Evolutionary conservation across 2,113 vertebrate species (phyloP), one percentile per base, ranked within the genome.

Genomic region (Limnothrissa miodon): DNA sequence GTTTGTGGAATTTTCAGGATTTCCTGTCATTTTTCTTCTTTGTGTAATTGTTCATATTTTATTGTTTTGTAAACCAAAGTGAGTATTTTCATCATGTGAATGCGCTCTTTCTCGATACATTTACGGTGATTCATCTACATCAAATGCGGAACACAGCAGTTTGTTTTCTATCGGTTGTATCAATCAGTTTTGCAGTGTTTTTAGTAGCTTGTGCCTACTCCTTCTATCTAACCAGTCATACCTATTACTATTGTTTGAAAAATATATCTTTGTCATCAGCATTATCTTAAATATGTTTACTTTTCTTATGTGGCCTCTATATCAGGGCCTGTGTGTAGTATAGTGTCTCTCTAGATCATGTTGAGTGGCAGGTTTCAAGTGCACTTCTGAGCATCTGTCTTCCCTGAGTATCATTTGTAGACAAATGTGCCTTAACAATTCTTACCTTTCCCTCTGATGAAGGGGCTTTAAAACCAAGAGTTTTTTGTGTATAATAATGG

Each of bases 111-210:
- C 4, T 70, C 66, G 17, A 33, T 74, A 74, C 15, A 36, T 74
- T 36, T n/a, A 6, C 59, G 2, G 13, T 59, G 66, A 74, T 74
- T 2, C 66, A 74, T 13, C 66, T 15, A 74, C 11, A 74, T 74
- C 66, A 74, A 33, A 17, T 36, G 15, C 66, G 11, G 66, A 74
- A 74, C 66, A 74, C 66, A 33, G 66, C 66, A 74, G 66, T 74
- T 11, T 36, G 3, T 39, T 36, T 74, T 74, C 1, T 74, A 74
- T 74, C 29, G 66, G 66, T 74, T 74, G 66, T 74, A 74, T 74
- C 66, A 74, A 74, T 74, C 66, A 74, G 33, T 74, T 36, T 74
- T 36, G 66, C 66, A 74, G 66, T 74, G 66, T 74, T 33, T 5
- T 74, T 33, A 36, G 66, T 74, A 74, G 66, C 25, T 33, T 13